These are phyloP conservation scores for Herminia tarsipennalis DNA, from an alignment of 2,888 invertebrate species.

Conservation along the genomic window DNA sequence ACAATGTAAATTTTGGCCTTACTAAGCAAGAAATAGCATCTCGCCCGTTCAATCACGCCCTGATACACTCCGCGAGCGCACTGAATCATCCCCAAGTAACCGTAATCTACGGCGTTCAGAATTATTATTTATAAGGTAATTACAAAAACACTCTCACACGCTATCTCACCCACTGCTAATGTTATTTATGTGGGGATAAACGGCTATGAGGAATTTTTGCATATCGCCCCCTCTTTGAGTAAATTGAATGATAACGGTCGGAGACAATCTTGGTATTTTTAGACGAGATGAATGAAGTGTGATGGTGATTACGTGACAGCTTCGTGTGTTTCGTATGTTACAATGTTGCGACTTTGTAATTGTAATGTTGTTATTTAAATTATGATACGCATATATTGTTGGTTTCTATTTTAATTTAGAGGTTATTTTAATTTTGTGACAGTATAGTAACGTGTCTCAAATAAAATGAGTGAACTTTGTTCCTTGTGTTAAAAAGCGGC, in stretches of 20 bases:
- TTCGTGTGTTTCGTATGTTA: too few relatives aligned
- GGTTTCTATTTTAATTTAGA: too few relatives aligned
- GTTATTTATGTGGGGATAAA: constrained; percentile 83
- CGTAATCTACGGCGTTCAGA: constrained; percentile 78
- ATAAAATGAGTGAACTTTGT: too few relatives aligned
- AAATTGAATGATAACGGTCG: constrained; percentile 76
- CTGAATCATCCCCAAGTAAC: constrained; percentile 74
- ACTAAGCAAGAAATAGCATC: neutral
- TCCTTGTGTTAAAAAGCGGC: too few relatives aligned
- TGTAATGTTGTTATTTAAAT: too few relatives aligned
- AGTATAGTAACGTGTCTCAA: too few relatives aligned
- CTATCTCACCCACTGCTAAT: constrained; percentile 72
- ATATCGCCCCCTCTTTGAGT: constrained; percentile 70
- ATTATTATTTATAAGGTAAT: constrained; percentile 86
- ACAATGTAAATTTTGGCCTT: neutral
- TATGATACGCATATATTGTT: too few relatives aligned
- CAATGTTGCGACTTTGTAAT: too few relatives aligned
- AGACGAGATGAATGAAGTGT: constrained; percentile 8
- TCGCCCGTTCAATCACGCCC: constrained; percentile 30
- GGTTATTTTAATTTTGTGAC: too few relatives aligned
- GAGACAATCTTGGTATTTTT: constrained; percentile 32
- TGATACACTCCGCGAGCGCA: constrained; percentile 33
- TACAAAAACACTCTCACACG: constrained; percentile 82
- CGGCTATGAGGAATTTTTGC: constrained; percentile 77
- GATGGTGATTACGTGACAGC: neutral